Evolutionary conservation across 2,113 vertebrate species (phyloP).

Genomic region (Dissostichus mawsoni): DNA sequence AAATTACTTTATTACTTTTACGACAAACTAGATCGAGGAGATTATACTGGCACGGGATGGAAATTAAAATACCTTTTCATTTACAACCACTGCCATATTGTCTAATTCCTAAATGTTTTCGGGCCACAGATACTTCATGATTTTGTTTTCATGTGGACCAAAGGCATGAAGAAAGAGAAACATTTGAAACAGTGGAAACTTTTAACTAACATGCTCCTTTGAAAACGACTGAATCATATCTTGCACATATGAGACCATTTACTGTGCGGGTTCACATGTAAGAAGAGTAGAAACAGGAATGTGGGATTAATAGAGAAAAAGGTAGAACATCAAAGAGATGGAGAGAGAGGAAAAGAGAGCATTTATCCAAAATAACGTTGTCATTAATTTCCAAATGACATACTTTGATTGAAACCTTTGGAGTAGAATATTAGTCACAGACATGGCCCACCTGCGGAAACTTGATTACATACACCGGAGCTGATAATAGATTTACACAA

Average conservation of each 20-base stretch:
- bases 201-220: slow-evolving; percentile 15
- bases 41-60: background rate
- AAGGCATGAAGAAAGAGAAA: background rate
- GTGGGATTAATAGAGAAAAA: slow-evolving; percentile 32
- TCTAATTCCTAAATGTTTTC: slow-evolving; percentile 1
- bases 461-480: background rate
- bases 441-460: background rate
- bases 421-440: background rate
- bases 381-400: slow-evolving; percentile 8
- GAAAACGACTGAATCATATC: slow-evolving; percentile 3
- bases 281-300: slow-evolving; percentile 20
- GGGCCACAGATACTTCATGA: background rate
- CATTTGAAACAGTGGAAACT: slow-evolving; percentile 8
- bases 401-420: background rate
- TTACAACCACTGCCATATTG: background rate
- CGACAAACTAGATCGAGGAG: background rate
- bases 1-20: background rate
- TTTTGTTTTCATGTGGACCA: slow-evolving; percentile 14
- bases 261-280: slow-evolving; percentile 8
- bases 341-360: slow-evolving; percentile 20
- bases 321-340: slow-evolving; percentile 32
- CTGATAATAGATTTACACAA: background rate
- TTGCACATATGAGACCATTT: slow-evolving; percentile 39
- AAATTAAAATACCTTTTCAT: background rate
- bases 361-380: background rate